A percentile compares a stretch with the other conserved stretches of the same genome.
phyloP scores from a whole-genome alignment of 2,797 vertebrate genomes.

The Menidia menidia region DNA sequence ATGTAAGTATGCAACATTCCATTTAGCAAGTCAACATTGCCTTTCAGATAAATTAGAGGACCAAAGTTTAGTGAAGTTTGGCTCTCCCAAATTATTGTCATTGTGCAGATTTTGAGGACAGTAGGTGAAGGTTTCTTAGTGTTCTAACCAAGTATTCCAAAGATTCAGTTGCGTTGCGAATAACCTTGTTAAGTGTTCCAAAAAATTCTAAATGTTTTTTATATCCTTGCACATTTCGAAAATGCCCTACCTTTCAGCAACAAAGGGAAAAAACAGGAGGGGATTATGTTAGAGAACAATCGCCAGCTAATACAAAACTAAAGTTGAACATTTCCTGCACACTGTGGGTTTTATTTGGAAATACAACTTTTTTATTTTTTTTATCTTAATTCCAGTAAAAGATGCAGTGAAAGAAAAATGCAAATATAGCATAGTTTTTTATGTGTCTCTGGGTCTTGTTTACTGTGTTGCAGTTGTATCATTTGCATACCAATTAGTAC shows the following conservation, averaged over 20 bases:
- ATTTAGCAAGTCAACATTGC: not conserved
- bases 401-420: not conserved
- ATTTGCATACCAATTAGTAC: not conserved
- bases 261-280: not conserved
- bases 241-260: constrained; percentile 1
- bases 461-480: not conserved
- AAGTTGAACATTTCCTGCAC: not conserved
- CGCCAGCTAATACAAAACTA: constrained; percentile 8
- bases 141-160: not conserved
- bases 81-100: not conserved
- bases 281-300: not conserved
- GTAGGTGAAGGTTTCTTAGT: not conserved
- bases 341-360: not conserved
- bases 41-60: not conserved
- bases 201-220: not conserved
- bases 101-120: not conserved
- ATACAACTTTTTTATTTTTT: not conserved
- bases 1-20: not conserved
- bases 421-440: not conserved
- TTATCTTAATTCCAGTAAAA: not conserved
- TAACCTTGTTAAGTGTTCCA: not conserved
- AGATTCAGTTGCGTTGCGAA: not conserved
- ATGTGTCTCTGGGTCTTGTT: not conserved
- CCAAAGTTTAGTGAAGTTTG: not conserved
- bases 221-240: not conserved